Base-by-base conservation (phyloP, 2,113 vertebrate species). In the Melanotaenia duboulayi region DNA sequence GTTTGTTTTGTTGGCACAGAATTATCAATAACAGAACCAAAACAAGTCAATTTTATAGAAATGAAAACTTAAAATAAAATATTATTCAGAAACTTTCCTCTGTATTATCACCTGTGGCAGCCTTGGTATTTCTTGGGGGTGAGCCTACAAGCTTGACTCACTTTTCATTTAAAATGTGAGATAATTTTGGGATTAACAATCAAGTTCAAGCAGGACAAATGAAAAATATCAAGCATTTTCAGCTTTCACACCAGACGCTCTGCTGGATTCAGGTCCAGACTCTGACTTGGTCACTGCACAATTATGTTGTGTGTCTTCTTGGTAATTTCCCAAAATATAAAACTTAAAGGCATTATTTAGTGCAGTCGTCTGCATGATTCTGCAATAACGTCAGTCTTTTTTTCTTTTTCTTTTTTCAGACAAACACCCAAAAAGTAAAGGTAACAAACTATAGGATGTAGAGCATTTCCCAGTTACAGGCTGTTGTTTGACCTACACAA, bases 31-130 rank as follows among this genome's bases (percentile, higher is more conserved):
- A 35, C 8, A 35, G 7, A 35, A 35, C n/a, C 32, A 35, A 35
- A 35, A 6, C 6, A 35, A 35, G 32, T 35, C 32, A 35, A 1
- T 35, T 35, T 35, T 35, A 35, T 35, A 35, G 32, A 9, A 35
- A 35, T 35, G 32, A 35, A 35, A 35, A 35, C 32, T 7, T 5
- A 65, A 68, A 73, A 59, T 11, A 25, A 24, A 37, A 71, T 69
- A 65, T 55, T 17, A 42, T 42, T 42, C 40, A 1, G 13, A 2
- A 3, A 16, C 12, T 14, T 42, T 13, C 12, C 40, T 55, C 14
- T 13, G 4, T 14, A 54, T 23, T 54, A 25, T 22, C 11, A 24
- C 11, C 51, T 24, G 24, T 24, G 22, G 22, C 23, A 14, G 14
- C 24, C 40, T 42, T 7, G 4, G 40, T 42, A 42, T 7, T 42